These are phyloP conservation scores for Pimpla rufipes DNA, from an alignment of 2,888 invertebrate genomes.

Conservation along the genomic window DNA sequence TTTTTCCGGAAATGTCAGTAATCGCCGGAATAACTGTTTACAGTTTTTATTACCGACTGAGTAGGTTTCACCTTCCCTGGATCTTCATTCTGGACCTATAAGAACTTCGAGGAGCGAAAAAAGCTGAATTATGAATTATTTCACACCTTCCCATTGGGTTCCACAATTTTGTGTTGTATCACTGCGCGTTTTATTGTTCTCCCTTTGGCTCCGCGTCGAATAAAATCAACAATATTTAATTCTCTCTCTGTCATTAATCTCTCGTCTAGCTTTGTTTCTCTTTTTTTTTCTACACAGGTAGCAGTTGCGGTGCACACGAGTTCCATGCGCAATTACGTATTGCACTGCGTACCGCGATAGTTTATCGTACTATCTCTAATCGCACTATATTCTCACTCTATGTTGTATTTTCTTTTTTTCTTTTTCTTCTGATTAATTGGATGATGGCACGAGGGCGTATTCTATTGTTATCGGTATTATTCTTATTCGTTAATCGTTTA, in stretches of 20 bases:
- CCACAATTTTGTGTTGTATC: not conserved
- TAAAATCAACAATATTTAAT: slow-evolving; percentile 21
- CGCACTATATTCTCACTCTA: slow-evolving; percentile 46
- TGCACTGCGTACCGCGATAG: slow-evolving; percentile 8
- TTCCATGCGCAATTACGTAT: slow-evolving; percentile 6
- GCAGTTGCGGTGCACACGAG: slow-evolving; percentile 3
- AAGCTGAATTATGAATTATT: too few species aligned
- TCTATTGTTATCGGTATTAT: not conserved
- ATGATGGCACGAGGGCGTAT: slow-evolving; percentile 48
- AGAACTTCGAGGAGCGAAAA: too few species aligned
- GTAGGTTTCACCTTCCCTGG: too few species aligned
- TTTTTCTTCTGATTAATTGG: slow-evolving; percentile 24
- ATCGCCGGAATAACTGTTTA: too few species aligned
- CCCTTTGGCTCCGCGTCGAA: not conserved
- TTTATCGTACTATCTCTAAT: slow-evolving; percentile 41
- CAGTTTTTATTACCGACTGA: too few species aligned
- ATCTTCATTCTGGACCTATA: too few species aligned
- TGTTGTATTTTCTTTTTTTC: slow-evolving; percentile 18
- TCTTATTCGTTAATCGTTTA: not conserved
- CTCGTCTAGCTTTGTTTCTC: slow-evolving; percentile 11
- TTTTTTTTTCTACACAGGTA: not conserved
- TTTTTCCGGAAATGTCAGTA: too few species aligned
- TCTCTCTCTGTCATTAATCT: not conserved
- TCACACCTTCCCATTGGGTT: too few species aligned
- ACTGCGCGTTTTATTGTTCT: slow-evolving; percentile 3